Conservation (phyloP, 37 sponge, comb jelly and placozoan species). For the Chondrosia reniformis region DNA sequence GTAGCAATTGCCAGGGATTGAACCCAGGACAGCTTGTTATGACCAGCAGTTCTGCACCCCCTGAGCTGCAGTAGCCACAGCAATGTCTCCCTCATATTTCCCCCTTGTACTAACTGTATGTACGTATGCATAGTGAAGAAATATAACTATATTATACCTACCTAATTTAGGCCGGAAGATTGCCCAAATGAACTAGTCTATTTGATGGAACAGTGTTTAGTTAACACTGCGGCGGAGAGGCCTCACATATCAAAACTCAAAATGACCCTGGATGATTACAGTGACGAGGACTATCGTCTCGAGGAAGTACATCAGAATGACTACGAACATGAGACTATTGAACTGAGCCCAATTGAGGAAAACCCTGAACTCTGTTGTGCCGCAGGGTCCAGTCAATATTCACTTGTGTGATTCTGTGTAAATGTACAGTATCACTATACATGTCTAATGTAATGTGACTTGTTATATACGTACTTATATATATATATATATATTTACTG, state of each 20-base stretch:
- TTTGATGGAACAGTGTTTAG: slow-evolving; percentile 33
- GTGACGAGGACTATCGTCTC: background rate
- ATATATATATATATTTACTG: no score
- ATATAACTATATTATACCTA: background rate
- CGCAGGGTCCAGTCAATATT: no score
- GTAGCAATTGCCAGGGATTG: no score
- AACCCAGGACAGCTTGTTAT: no score
- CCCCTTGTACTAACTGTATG: background rate
- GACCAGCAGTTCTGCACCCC: no score
- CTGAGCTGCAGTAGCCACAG: no score
- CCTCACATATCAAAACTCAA: slow-evolving; percentile 22
- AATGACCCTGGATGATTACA: background rate
- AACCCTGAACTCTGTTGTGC: background rate
- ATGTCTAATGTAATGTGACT: no score
- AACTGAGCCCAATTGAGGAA: background rate
- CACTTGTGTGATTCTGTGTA: no score
- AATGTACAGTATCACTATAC: no score
- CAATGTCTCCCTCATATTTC: no score
- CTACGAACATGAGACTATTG: background rate
- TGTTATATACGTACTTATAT: no score
- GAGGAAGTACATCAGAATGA: background rate
- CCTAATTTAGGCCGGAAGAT: slow-evolving; percentile 27
- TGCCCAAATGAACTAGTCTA: slow-evolving; percentile 23
- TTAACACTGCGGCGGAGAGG: slow-evolving; percentile 21
- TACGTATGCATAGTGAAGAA: background rate